A percentile compares a stretch with the other conserved stretches of the same genome.
phyloP scores from a whole-genome alignment of 2,797 vertebrate species.

The Acropternis orthonyx region DNA sequence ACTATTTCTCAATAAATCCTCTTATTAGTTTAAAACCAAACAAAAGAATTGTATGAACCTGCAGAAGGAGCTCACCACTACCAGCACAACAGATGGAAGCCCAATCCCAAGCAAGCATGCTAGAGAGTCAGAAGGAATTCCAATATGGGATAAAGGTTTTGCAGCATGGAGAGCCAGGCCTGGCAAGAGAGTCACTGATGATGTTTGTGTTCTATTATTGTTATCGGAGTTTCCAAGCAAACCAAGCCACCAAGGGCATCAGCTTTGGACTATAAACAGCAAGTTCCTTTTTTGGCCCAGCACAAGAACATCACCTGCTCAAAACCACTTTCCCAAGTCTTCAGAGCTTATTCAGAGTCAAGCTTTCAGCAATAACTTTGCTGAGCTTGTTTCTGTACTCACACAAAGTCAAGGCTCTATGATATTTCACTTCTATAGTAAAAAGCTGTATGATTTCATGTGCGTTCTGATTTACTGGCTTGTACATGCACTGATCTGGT shows the following conservation, averaged over 20 bases:
- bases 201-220: slow-evolving; percentile 37
- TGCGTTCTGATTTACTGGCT: background rate
- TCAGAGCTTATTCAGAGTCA: background rate
- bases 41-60: background rate
- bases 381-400: background rate
- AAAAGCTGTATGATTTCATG: background rate
- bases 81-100: background rate
- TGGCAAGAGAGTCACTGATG: background rate
- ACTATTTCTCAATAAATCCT: background rate
- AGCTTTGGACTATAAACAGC: slow-evolving; percentile 31
- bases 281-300: background rate
- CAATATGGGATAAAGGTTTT: background rate
- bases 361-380: background rate
- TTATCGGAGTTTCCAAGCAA: slow-evolving; percentile 14
- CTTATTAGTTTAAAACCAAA: background rate
- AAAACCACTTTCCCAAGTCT: background rate
- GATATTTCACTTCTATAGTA: background rate
- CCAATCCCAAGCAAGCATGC: background rate
- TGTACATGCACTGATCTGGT: background rate
- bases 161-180: background rate
- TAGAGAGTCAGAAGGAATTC: background rate
- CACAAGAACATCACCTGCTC: background rate
- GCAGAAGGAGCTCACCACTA: background rate
- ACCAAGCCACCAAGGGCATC: background rate
- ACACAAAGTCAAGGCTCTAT: background rate